A percentile compares a stretch with the other conserved stretches of the same genome.
phyloP scores from a whole-genome alignment of 2,888 invertebrate species.

The Melinopterus prodromus region DNA sequence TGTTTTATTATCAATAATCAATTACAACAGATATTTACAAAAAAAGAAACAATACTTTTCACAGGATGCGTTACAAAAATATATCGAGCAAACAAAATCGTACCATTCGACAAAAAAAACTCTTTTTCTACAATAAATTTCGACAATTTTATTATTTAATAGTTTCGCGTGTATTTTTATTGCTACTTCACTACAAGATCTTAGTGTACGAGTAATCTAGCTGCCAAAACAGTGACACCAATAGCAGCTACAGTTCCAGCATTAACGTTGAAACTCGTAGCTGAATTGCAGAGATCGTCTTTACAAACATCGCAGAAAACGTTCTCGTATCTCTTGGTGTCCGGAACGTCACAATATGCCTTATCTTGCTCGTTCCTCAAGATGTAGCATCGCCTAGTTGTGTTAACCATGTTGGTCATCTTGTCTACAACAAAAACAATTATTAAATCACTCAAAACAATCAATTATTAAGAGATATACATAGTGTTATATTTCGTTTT shows the following conservation, averaged over 20 bases:
- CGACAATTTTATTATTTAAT: background rate
- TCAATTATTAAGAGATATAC: no score
- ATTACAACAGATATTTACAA: no score
- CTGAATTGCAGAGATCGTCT: background rate
- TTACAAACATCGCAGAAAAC: conserved; percentile 17
- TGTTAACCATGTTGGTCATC: background rate
- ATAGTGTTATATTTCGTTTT: no score
- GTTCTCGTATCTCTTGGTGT: background rate
- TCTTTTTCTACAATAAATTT: background rate
- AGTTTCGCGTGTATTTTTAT: background rate
- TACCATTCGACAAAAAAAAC: no score
- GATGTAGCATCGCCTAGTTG: conserved; percentile 20
- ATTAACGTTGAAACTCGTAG: conserved; percentile 8
- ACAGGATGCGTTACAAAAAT: no score
- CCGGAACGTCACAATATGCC: background rate
- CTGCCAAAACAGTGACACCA: background rate
- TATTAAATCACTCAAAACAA: background rate
- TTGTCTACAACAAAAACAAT: background rate
- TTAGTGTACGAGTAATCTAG: conserved; percentile 11
- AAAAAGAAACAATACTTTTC: no score
- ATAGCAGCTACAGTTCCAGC: background rate
- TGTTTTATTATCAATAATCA: no score
- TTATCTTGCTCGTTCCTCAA: conserved; percentile 15
- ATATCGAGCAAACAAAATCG: no score
- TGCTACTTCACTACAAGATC: background rate